Percentiles rank a stretch among this genome's conserved stretches.
These are phyloP conservation scores for Platalea minor DNA, from an alignment of 2,797 vertebrate genomes.

Conservation along the genomic window DNA sequence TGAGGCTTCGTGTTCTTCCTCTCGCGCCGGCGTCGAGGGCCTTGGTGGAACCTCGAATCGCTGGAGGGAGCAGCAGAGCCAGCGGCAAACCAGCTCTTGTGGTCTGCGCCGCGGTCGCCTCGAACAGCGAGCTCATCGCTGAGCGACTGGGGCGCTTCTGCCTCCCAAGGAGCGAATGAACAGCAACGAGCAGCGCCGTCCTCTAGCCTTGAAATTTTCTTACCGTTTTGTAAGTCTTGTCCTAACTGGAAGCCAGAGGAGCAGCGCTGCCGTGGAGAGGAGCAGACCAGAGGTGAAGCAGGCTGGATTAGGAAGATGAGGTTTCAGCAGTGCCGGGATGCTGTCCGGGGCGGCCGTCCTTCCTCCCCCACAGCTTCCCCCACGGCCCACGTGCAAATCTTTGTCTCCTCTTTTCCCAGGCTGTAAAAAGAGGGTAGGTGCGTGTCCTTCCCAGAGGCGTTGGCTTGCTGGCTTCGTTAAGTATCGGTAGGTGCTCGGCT, in stretches of 20 bases:
- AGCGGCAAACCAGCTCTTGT: background rate
- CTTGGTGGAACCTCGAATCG: background rate
- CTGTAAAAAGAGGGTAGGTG: background rate
- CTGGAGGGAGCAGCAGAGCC: background rate
- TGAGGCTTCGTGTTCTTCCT: background rate
- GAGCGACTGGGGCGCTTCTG: background rate
- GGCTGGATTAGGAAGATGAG: background rate
- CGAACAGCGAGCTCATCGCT: background rate
- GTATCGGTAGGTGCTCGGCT: background rate
- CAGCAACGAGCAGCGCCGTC: background rate
- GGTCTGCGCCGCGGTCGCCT: rapidly evolving
- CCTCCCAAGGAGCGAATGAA: too few relatives aligned
- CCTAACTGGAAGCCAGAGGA: background rate
- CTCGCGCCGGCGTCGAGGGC: rapidly evolving
- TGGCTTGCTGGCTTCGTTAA: background rate
- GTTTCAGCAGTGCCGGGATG: background rate
- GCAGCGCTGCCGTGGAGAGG: background rate
- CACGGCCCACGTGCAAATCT: background rate
- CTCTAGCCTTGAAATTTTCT: background rate
- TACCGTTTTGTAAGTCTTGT: background rate
- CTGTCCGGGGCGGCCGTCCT: background rate
- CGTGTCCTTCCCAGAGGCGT: background rate
- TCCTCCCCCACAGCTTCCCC: background rate
- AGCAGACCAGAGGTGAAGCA: background rate
- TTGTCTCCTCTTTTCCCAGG: background rate